Base-by-base conservation (phyloP, 2,113 vertebrate genomes). In the Urocolius indicus region DNA sequence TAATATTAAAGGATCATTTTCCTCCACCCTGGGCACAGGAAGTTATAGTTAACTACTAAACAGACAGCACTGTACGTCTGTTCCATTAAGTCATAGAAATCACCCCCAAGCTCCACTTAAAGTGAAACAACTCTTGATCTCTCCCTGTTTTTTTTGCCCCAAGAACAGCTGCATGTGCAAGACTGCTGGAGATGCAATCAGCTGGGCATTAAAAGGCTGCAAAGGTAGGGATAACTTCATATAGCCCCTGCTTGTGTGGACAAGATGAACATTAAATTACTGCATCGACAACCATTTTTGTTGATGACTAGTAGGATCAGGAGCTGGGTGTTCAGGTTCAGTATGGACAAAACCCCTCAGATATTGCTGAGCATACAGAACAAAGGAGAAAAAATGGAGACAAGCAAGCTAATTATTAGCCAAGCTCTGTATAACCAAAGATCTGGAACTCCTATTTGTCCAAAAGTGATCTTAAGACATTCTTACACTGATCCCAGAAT, bases 1-100 rank as follows among this genome's bases (percentile, higher is more conserved):
- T 69, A 94, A 92, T 89, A 92, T 63, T 93, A 94, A 96, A 94
- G 83, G 55, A 90, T 41, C 8, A 1, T 67, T 84, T 89, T 86
- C 69, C 65, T 34, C 86, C 72, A 86, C 76, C 63, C 85, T 62
- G 41, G 84, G 90, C 51, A 74, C 76, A 59, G 2, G 32, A 66
- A 86, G 11, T 46, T 41, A 41, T 9, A 41, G 38, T 87, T 48
- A 88, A 80, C 73, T 29, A 32, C 36, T 36, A 24, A 62, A 52
- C 48, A 83, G 45, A 65, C 29, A 90, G 55, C 22, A 11, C 55
- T 36, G 10, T 20, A 46, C 54, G 46, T 34, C 38, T 83, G 10
- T 15, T 88, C 78, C 67, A 49, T 45, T 73, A 23, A 73, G 59
- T 5, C 63, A 78, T 1, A 89, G 18, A 46, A 74, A 71, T 21